Base-by-base conservation (phyloP, 2,113 vertebrate genomes). In the Aegypius monachus region DNA sequence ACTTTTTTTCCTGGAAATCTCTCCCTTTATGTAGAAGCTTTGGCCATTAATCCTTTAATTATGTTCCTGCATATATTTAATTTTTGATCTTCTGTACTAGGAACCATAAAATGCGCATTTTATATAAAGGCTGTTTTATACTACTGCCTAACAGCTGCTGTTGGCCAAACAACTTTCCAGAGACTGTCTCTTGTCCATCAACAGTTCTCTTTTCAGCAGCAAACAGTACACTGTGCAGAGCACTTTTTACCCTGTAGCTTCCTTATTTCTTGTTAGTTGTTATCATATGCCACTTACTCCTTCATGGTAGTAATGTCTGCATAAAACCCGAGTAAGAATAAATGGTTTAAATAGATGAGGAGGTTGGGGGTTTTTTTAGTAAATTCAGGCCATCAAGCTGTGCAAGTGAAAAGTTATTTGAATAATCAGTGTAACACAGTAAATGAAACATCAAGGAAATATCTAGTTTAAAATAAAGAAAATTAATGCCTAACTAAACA, bases 21-120 rank as follows among this genome's bases (percentile, higher is more conserved):
- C 81, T 97, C 55, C 87, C 95, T 98, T 98, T 97, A 90, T 96
- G 92, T 65, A 85, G 71, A 91, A 96, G 77, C 61, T 96, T 96
- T 97, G 93, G 63, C 89, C 65, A 96, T 98, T 98, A 98, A 98
- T 98, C 93, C 93, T 97, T 97, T 98, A 98, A 97, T 98, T 98
- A 95, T 94, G 68, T 97, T 97, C 79, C 92, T 97, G 95, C 26
- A 86, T 96, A 74, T 95, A 94, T 96, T 98, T 97, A 97, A 98
- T 97, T 97, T 97, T 97, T 97, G 92, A 97, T 97, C 96, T 97
- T 93, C 84, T 93, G 42, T 85, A 90, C 78, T 94, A 97, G 78
- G 66, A 96, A 97, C 78, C 72, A 86, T 97, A 96, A 97, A 97
- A 95, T 95, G 85, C 26, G 6, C 72, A 77, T 96, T 95, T 98